Evolutionary conservation across 2,797 vertebrate species (phyloP).

Genomic region (Mycteria americana): DNA sequence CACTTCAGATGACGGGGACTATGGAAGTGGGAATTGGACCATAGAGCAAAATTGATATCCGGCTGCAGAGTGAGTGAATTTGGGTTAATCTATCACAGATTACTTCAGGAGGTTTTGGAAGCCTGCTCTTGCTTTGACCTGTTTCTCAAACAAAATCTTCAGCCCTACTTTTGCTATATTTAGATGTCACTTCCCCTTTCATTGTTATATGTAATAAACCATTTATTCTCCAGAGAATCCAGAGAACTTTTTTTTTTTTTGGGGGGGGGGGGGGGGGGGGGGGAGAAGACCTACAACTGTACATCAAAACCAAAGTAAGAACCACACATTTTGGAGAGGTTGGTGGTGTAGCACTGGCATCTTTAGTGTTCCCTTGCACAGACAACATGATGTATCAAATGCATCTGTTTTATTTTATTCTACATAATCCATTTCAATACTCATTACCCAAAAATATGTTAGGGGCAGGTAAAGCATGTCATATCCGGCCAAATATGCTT

Average conservation of each 20-base stretch:
- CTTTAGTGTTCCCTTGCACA: not conserved
- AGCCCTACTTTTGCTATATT: slow-evolving; percentile 5
- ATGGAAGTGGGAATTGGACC: not conserved
- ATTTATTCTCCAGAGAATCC: not conserved
- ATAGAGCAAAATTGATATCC: not conserved
- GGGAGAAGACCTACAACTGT: not conserved
- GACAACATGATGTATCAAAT: not conserved
- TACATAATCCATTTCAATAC: not conserved
- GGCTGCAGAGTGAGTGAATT: not conserved
- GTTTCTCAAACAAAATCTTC: not conserved
- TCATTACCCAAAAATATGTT: not conserved
- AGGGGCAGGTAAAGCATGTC: not conserved
- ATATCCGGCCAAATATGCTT: not conserved
- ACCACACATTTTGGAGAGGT: not conserved
- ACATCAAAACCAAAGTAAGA: not conserved
- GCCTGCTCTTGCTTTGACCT: not conserved
- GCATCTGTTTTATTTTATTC: not conserved
- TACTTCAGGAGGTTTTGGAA: not conserved
- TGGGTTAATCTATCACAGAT: not conserved
- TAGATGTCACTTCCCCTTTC: not conserved
- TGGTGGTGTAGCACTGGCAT: not conserved
- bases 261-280: not conserved
- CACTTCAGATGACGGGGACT: not conserved
- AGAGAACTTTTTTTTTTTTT: not conserved
- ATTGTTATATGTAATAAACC: not conserved